Evolutionary conservation across 1,140 invertebrate species (phyloP).

Genomic region (Bombus pascuorum): DNA sequence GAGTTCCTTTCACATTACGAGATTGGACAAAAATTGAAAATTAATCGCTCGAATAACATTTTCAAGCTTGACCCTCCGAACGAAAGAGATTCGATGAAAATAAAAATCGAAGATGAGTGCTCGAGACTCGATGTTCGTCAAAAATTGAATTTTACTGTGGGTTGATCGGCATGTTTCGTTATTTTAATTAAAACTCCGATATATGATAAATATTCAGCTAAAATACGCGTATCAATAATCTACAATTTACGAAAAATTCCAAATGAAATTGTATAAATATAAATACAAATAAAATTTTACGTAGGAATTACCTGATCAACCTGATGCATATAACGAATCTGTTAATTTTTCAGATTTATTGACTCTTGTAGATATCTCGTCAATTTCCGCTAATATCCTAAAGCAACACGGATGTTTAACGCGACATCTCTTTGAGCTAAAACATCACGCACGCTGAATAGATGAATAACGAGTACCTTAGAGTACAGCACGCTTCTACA

Average conservation of each 20-base stretch:
- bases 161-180: not conserved
- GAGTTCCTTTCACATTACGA: not conserved
- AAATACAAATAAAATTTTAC: not conserved
- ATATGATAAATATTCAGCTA: not conserved
- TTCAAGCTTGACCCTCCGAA: not conserved
- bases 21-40: not conserved
- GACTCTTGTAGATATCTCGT: not conserved
- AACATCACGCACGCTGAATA: not conserved
- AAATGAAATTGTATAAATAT: not conserved
- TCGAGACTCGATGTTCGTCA: too few species aligned
- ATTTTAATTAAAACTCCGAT: not conserved
- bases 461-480: not conserved
- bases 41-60: not conserved
- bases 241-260: not conserved
- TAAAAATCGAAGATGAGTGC: too few species aligned
- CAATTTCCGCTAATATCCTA: not conserved
- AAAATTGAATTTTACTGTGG: not conserved
- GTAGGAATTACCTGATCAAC: not conserved
- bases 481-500: not conserved
- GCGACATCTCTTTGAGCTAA: not conserved
- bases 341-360: not conserved
- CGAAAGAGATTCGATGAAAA: not conserved
- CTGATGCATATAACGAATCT: not conserved
- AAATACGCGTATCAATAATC: not conserved
- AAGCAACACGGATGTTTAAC: not conserved